Evolutionary conservation across 2,888 invertebrate species (phyloP).

Genomic region (Cephus pygmeus): DNA sequence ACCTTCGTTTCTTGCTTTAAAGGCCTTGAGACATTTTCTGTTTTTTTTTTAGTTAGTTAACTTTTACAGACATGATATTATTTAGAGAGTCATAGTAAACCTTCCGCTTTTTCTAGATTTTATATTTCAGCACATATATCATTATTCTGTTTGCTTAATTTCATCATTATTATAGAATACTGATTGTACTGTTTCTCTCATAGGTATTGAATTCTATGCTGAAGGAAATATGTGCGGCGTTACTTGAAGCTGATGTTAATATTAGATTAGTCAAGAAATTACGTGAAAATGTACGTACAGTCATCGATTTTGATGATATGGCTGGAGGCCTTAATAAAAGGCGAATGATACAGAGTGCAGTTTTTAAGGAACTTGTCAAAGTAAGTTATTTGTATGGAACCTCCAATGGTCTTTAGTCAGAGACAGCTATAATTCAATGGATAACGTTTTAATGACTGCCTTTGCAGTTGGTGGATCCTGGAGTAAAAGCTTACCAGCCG

Average conservation of each 20-base stretch:
- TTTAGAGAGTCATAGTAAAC: not conserved
- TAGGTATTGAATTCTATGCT: conserved; percentile 98
- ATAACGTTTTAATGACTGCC: not conserved
- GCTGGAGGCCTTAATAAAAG: conserved; percentile 98
- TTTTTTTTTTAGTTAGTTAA: conserved; percentile 10
- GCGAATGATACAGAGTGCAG: conserved; percentile 98
- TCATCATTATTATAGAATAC: not conserved
- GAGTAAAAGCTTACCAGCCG: conserved; percentile 96
- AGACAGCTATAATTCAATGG: not conserved
- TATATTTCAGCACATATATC: conserved; percentile 11
- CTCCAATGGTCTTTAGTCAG: not conserved
- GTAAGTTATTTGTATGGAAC: conserved; percentile 65
- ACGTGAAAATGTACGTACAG: conserved; percentile 95
- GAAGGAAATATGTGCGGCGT: conserved; percentile 97
- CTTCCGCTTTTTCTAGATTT: conserved; percentile 2
- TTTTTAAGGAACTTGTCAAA: conserved; percentile 98
- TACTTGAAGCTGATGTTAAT: conserved; percentile 97
- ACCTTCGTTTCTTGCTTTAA: conserved; percentile 7
- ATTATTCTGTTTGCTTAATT: conserved; percentile 4
- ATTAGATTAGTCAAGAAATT: conserved; percentile 94
- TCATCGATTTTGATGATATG: conserved; percentile 99
- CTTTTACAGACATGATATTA: conserved; percentile 2
- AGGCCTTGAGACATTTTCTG: conserved; percentile 38
- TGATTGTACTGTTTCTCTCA: conserved; percentile 33
- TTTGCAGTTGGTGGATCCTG: conserved; percentile 91